Base-by-base conservation (phyloP, 2,797 vertebrate genomes). In the Pseudochromis fuscus region DNA sequence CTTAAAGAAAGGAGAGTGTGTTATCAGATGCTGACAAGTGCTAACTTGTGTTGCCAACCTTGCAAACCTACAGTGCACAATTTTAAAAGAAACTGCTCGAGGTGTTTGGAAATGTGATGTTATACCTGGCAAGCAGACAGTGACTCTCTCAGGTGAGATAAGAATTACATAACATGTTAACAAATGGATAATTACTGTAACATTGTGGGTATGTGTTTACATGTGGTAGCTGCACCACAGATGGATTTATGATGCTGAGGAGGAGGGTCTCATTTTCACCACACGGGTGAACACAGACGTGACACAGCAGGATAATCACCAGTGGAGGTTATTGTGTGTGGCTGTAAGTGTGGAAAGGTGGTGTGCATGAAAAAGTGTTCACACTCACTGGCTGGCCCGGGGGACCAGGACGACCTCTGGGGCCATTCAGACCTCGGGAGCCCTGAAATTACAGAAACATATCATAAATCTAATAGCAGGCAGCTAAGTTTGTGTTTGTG, bases 381-480 rank as follows among this genome's bases (percentile, higher is more conserved):
- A 58, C 60, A 96, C 96, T 73, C 93, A 97, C 96, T 68, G 91
- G 85, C 67, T 96, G 95, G 71, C 96, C 96, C n/a, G 92, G 82
- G 28, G 95, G 94, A 42, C 96, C 96, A 19, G 96, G 82, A 13
- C 95, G 92, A 81, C 96, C 96, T 89, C 96, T 91, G 49, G 96
- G 94, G 38, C 96, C 96, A 63, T 95, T 90, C 44, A 96, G 88
- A 76, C 96, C 96, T 88, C 96, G 93, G 21, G 94, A 91, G 60
- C 96, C 96, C 96, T 96, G 77, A 5, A 87, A 85, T 18, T n/a
- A n/a, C n/a, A n/a, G n/a, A n/a, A n/a, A 75, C 18, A 86, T 4
- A 70, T 49, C 18, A 63, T n/a, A n/a, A n/a, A n/a, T n/a, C n/a
- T n/a, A n/a, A n/a, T n/a, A n/a, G n/a, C n/a, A n/a, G n/a, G n/a